Percentiles rank a stretch among this genome's conserved stretches.
Evolutionary conservation across 2,888 invertebrate species (phyloP).

Genomic region (Chromoteleia sp.): DNA sequence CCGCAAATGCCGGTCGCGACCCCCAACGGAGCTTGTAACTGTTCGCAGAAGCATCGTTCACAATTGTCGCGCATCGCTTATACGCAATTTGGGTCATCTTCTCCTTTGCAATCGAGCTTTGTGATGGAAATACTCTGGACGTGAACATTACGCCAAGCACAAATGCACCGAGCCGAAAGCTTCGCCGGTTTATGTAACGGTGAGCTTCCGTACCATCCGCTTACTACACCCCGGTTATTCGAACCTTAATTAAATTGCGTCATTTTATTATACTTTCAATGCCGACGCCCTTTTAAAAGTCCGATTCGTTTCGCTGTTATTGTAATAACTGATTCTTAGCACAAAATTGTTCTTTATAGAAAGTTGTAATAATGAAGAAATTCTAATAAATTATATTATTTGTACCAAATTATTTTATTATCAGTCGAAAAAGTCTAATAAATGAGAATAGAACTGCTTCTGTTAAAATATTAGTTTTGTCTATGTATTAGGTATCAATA

Average conservation of each 20-base stretch:
- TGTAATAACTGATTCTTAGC: too few relatives aligned
- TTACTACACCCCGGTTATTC: constrained; percentile 21
- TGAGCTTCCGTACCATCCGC: constrained; percentile 43
- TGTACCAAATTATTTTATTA: too few relatives aligned
- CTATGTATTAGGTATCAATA: too few relatives aligned
- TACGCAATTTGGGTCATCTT: constrained; percentile 54
- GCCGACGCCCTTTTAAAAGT: neutral
- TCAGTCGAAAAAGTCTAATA: too few relatives aligned
- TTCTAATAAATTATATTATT: too few relatives aligned
- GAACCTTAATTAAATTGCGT: constrained; percentile 51
- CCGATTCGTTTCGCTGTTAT: neutral
- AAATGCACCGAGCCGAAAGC: constrained; percentile 39
- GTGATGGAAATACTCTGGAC: constrained; percentile 63
- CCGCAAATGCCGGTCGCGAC: neutral
- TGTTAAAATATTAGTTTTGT: too few relatives aligned
- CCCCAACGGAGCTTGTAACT: neutral
- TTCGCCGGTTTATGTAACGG: constrained; percentile 47
- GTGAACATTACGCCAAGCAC: constrained; percentile 43
- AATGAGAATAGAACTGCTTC: too few relatives aligned
- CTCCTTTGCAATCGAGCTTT: constrained; percentile 45
- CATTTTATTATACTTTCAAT: constrained; percentile 32
- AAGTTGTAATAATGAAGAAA: too few relatives aligned
- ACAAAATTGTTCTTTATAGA: too few relatives aligned
- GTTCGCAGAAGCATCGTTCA: constrained; percentile 3
- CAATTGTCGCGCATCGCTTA: constrained; percentile 34